Evolutionary conservation across 2,113 vertebrate genomes (phyloP).

Genomic region (Physeter macrocephalus): DNA sequence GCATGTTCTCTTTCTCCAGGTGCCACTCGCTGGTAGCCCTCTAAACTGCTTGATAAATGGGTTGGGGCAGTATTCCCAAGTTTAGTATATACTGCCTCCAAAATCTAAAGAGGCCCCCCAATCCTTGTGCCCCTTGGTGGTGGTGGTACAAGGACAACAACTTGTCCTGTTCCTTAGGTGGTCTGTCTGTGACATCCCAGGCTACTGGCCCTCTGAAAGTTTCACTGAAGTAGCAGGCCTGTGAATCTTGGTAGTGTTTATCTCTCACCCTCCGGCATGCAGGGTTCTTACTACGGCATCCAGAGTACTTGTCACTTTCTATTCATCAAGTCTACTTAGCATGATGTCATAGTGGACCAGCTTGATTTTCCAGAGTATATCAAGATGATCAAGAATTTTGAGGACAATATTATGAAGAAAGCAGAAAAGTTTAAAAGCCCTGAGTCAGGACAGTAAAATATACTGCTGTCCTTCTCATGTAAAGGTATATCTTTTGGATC

Average conservation of each 20-base stretch:
- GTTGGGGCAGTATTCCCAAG: neutral
- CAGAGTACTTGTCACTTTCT: neutral
- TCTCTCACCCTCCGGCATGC: neutral
- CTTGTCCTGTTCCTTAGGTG: neutral
- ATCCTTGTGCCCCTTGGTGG: neutral
- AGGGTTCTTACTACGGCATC: neutral
- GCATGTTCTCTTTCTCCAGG: neutral
- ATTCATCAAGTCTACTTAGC: neutral
- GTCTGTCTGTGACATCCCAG: neutral
- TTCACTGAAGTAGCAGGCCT: neutral
- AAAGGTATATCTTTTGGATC: neutral
- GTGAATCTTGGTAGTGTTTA: neutral
- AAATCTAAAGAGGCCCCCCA: neutral
- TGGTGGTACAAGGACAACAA: neutral
- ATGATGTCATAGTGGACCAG: neutral
- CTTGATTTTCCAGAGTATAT: neutral
- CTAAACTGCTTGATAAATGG: neutral
- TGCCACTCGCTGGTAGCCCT: neutral
- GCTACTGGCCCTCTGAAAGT: neutral
- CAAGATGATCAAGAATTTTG: neutral
- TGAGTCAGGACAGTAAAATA: neutral
- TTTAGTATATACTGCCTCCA: neutral
- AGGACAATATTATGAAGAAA: neutral
- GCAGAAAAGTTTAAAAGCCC: neutral
- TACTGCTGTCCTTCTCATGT: neutral